Base-by-base conservation (phyloP, 1,140 invertebrate species). In the Metaphire vulgaris region DNA sequence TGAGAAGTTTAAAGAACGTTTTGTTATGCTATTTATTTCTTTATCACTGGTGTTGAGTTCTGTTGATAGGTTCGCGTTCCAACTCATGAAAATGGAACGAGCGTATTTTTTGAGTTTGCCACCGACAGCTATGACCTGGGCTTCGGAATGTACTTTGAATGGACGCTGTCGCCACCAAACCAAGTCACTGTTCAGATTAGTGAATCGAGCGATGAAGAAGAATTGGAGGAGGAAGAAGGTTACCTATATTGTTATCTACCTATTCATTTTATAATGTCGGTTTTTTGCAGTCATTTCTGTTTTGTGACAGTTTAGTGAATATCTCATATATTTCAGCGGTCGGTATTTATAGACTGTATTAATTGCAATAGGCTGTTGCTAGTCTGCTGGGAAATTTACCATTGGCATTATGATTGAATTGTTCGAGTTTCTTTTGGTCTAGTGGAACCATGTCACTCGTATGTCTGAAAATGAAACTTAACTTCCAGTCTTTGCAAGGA, bases 101-200 rank as follows among this genome's bases (percentile, higher is more conserved):
- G 93, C 82, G 87, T 99, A n/a, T 98, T 96, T 85, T 99, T 97
- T 97, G 97, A 99, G 88, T 99, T 99, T 87, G 95, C 96, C 6
- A 99, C 97, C 0, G 97, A 99, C 85, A 91, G 83, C 77, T 99
- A 98, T 85, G 97, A 99, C 83, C 95, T 99, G 82, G 97, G 96
- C 70, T 99, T 99, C 88, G 97, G 97, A 2, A 90, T 99, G 65
- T 97, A 93, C 85, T 99, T 99, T 86, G 97, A 99, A 87, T 99
- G 96, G 95, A 93, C 91, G 1, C 93, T 92, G 92, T 16, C 89
- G 89, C 30, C 87, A 91, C 92, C 80, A 32, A 92, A 91, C 81
- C 85, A 86, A 72, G 86, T 89, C 74, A 87, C 56, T 2, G 66
- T 74, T 30, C 66, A 74, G 29, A 30, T 31, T 32, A 33, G 56